These are phyloP conservation scores for Lordiphosa mommai DNA, from an alignment of 1,140 invertebrate genomes.

Conservation along the genomic window DNA sequence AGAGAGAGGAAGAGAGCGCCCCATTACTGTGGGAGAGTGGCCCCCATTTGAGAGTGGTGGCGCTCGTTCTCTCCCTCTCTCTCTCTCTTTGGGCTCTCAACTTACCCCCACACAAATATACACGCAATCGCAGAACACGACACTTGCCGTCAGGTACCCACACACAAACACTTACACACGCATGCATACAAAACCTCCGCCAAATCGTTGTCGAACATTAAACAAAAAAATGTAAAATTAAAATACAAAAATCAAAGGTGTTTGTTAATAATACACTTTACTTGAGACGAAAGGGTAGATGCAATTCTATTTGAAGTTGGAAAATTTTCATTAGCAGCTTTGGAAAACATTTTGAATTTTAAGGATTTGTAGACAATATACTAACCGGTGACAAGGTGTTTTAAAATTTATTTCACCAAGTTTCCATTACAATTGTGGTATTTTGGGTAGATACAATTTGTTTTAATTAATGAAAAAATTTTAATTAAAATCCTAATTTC, in stretches of 20 bases:
- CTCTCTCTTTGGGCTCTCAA: conserved; percentile 10
- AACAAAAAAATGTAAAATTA: conserved; percentile 39
- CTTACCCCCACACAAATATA: conserved; percentile 64
- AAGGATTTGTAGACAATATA: too few species aligned
- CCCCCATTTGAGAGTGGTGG: conserved; percentile 36
- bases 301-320: background rate
- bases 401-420: too few species aligned
- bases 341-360: too few species aligned
- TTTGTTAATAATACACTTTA: conserved; percentile 52
- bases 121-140: conserved; percentile 35
- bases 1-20: conserved; percentile 22
- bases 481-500: too few species aligned
- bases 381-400: too few species aligned
- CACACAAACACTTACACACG: conserved; percentile 35
- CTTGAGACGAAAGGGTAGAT: conserved; percentile 19
- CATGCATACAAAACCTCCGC: conserved; percentile 13
- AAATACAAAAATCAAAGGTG: conserved; percentile 65
- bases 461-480: too few species aligned
- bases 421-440: too few species aligned
- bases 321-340: too few species aligned
- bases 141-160: conserved; percentile 68
- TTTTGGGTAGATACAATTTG: too few species aligned
- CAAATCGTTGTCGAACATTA: conserved; percentile 45
- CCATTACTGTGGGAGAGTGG: conserved; percentile 52
- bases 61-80: conserved; percentile 2